A percentile compares a stretch with the other conserved stretches of the same genome.
Evolutionary conservation across 1,140 invertebrate genomes (phyloP).

Genomic region (Panulirus ornatus): DNA sequence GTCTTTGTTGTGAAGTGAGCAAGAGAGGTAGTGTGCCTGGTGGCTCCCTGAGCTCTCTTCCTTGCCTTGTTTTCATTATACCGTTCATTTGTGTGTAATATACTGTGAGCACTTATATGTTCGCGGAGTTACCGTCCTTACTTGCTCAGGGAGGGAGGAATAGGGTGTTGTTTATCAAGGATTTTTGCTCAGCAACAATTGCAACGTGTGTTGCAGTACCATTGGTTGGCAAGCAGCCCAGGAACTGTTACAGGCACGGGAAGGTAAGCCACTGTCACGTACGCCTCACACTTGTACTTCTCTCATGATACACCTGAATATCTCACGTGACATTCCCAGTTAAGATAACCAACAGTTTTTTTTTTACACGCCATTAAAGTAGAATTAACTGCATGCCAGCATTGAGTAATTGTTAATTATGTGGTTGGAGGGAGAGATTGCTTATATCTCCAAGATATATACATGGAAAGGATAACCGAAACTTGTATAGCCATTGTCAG

Average conservation of each 20-base stretch:
- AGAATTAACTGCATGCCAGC: no score
- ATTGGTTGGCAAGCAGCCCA: conserved; percentile 5
- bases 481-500: no score
- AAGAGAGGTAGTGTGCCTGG: background rate
- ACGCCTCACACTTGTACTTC: no score
- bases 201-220: background rate
- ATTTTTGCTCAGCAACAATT: background rate
- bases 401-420: no score
- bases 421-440: no score
- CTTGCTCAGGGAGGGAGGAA: background rate
- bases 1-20: background rate
- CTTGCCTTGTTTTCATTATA: background rate
- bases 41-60: background rate
- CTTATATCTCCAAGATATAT: no score
- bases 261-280: background rate
- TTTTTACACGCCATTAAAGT: no score
- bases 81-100: background rate
- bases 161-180: background rate
- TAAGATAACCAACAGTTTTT: no score
- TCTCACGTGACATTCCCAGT: no score
- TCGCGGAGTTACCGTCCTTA: background rate
- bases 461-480: no score
- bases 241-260: background rate
- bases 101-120: conserved; percentile 5
- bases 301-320: no score